Evolutionary conservation across 2,888 invertebrate genomes (phyloP).

Genomic region (Eupithecia abbreviata): DNA sequence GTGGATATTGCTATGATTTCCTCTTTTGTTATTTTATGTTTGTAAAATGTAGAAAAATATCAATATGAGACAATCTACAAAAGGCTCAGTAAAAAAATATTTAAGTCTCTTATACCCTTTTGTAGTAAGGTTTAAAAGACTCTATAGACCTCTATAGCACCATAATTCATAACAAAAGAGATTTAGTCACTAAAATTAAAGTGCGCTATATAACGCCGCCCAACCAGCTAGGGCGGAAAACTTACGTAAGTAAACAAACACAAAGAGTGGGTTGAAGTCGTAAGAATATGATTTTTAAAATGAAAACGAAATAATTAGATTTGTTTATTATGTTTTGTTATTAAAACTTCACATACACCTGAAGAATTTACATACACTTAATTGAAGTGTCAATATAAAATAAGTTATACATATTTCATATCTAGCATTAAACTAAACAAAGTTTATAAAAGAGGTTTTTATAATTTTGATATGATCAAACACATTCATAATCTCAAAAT

Average conservation of each 20-base stretch:
- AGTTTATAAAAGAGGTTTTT: background rate
- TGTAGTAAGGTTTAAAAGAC: background rate
- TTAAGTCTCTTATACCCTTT: background rate
- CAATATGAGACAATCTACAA: background rate
- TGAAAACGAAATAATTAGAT: background rate
- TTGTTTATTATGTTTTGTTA: background rate
- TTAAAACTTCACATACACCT: background rate
- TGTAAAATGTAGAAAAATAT: background rate
- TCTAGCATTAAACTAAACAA: background rate
- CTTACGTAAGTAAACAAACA: slow-evolving; percentile 38
- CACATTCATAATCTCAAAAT: no score
- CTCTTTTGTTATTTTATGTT: background rate
- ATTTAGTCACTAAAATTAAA: background rate
- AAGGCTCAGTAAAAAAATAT: background rate
- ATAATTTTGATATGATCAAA: no score
- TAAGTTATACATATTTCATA: background rate
- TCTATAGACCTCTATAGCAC: background rate
- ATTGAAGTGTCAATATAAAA: background rate
- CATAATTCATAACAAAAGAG: background rate
- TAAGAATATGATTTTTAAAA: background rate
- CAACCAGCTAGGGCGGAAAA: slow-evolving; percentile 20
- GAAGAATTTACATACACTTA: background rate
- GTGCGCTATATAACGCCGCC: background rate
- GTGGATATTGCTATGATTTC: background rate
- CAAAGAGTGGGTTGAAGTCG: background rate